phyloP scores from a whole-genome alignment of 1,140 invertebrate species.

The Drosophila kepulauana region DNA sequence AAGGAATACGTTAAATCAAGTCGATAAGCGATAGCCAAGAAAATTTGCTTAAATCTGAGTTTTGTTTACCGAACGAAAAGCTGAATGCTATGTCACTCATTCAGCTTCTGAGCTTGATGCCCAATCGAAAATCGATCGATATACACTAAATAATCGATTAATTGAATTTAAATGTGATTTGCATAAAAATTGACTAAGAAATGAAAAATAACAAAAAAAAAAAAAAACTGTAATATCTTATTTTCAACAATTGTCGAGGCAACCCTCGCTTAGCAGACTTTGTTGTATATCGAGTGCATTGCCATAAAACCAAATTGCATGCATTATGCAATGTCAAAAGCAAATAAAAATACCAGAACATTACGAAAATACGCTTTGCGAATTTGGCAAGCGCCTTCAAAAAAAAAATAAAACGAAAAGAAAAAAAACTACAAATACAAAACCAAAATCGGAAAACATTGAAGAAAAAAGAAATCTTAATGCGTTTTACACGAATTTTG shows the following conservation, averaged over 20 bases:
- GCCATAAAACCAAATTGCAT: constrained; percentile 38
- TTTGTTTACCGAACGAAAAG: neutral
- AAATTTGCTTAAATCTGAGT: too few relatives aligned
- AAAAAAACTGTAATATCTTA: too few relatives aligned
- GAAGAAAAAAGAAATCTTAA: constrained; percentile 41
- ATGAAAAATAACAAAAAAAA: neutral
- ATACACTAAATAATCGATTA: too few relatives aligned
- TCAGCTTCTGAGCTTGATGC: too few relatives aligned
- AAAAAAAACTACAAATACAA: constrained; percentile 27
- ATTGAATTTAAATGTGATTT: too few relatives aligned
- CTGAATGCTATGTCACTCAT: neutral
- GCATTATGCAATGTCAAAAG: constrained; percentile 56
- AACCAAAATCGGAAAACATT: constrained; percentile 8
- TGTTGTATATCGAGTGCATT: constrained; percentile 32
- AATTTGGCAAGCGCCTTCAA: constrained; percentile 51
- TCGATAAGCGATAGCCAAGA: neutral
- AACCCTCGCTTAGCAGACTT: constrained; percentile 7
- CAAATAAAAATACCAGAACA: constrained; percentile 29
- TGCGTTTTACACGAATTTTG: constrained; percentile 59
- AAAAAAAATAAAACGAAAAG: constrained; percentile 1
- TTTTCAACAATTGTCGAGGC: neutral
- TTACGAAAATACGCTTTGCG: constrained; percentile 58
- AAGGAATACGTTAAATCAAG: neutral
- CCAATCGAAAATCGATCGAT: too few relatives aligned
- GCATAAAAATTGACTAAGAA: neutral